Conservation (phyloP, 2,797 vertebrate species). For the Pantherophis alleghaniensis region DNA sequence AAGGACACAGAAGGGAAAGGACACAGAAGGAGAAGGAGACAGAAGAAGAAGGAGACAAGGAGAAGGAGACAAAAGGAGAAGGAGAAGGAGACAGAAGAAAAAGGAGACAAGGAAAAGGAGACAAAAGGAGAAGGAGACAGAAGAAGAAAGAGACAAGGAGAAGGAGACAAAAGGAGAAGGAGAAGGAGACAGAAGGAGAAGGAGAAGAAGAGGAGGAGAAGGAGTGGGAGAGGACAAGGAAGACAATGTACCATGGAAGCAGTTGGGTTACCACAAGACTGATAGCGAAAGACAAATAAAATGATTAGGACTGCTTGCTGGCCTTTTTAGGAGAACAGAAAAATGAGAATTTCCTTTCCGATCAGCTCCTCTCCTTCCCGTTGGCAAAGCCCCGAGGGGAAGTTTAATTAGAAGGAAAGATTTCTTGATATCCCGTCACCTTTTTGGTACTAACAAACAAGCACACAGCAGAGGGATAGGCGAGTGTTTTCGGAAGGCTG, state of each 20-base stretch:
- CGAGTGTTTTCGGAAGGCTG: background rate
- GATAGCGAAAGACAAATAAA: conserved; percentile 25
- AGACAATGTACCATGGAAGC: background rate
- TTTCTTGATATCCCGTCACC: conserved; percentile 32
- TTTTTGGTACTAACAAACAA: conserved; percentile 29
- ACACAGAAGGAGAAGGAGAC: too few relatives aligned
- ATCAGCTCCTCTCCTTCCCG: conserved; percentile 40
- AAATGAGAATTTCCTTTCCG: conserved; percentile 42
- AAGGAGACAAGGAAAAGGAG: too few relatives aligned
- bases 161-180: too few relatives aligned
- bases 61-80: too few relatives aligned
- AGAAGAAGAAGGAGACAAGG: too few relatives aligned
- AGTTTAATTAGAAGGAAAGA: conserved; percentile 50
- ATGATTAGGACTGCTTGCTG: conserved; percentile 13
- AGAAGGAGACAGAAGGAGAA: too few relatives aligned
- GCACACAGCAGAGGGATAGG: background rate
- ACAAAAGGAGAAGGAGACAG: too few relatives aligned
- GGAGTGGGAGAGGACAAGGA: background rate
- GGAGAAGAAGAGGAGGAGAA: background rate
- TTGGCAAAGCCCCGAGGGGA: conserved; percentile 31
- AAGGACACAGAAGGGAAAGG: too few relatives aligned
- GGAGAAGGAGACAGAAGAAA: too few relatives aligned
- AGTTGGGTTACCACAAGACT: background rate
- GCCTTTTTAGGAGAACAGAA: conserved; percentile 33
- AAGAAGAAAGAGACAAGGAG: too few relatives aligned